These are phyloP conservation scores for Podilymbus podiceps DNA, from an alignment of 2,113 vertebrate species.

Conservation along the genomic window DNA sequence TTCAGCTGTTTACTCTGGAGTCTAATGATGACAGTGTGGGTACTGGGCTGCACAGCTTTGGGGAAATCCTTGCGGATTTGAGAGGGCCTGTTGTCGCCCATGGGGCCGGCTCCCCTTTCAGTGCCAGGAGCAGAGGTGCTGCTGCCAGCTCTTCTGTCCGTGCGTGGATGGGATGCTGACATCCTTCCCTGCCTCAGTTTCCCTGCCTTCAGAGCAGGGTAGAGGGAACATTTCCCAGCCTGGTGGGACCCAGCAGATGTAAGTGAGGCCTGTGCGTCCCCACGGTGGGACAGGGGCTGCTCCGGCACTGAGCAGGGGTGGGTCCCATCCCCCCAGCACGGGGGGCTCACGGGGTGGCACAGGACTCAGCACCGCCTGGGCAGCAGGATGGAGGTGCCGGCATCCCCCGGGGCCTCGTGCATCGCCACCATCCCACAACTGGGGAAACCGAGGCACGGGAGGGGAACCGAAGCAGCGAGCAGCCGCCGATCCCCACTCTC, in stretches of 20 bases:
- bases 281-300: neutral
- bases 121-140: neutral
- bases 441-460: neutral
- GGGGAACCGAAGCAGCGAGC: neutral
- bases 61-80: neutral
- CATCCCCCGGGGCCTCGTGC: neutral
- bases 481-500: neutral
- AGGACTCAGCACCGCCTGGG: neutral
- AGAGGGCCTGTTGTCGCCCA: neutral
- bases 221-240: neutral
- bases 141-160: neutral
- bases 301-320: fast-evolving
- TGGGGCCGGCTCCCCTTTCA: neutral
- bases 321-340: no score
- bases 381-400: neutral
- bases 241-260: fast-evolving
- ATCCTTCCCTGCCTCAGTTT: slow-evolving; percentile 24
- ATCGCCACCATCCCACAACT: no score
- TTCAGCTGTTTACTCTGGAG: neutral
- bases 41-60: neutral
- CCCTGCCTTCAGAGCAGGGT: neutral
- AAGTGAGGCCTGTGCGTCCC: neutral
- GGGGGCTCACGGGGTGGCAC: no score
- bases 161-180: fast-evolving
- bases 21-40: neutral